These are phyloP conservation scores for Sceloporus tristichus DNA, from an alignment of 2,113 vertebrate genomes.

Conservation along the genomic window DNA sequence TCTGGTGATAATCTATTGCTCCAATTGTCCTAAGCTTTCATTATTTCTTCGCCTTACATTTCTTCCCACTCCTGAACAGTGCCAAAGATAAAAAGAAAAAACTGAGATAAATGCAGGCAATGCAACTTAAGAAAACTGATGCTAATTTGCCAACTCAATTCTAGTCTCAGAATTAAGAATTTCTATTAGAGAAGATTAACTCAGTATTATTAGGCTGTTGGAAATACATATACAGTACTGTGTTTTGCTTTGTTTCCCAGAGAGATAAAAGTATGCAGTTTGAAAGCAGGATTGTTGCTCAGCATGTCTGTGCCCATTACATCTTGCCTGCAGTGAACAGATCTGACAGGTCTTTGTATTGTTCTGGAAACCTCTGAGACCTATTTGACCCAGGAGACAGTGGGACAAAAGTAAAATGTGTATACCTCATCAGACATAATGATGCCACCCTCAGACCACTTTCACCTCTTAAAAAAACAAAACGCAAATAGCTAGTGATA, in stretches of 20 bases:
- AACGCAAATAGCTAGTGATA: not conserved
- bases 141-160: not conserved
- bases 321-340: not conserved
- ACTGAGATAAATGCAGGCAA: not conserved
- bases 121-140: not conserved
- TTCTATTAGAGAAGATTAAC: not conserved
- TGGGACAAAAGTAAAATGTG: not conserved
- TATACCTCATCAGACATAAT: not conserved
- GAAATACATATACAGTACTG: not conserved
- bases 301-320: not conserved
- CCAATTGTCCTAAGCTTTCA: not conserved
- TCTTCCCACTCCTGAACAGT: slow-evolving; percentile 1
- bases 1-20: not conserved
- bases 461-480: not conserved
- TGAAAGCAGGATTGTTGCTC: not conserved
- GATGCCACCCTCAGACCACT: not conserved
- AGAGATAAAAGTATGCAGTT: not conserved
- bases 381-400: not conserved
- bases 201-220: not conserved
- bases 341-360: not conserved
- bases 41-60: slow-evolving; percentile 6
- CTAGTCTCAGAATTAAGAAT: not conserved
- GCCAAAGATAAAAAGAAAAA: not conserved
- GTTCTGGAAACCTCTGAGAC: not conserved
- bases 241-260: not conserved